Evolutionary conservation across 2,888 invertebrate genomes (phyloP).

Genomic region (Crematogaster levior): DNA sequence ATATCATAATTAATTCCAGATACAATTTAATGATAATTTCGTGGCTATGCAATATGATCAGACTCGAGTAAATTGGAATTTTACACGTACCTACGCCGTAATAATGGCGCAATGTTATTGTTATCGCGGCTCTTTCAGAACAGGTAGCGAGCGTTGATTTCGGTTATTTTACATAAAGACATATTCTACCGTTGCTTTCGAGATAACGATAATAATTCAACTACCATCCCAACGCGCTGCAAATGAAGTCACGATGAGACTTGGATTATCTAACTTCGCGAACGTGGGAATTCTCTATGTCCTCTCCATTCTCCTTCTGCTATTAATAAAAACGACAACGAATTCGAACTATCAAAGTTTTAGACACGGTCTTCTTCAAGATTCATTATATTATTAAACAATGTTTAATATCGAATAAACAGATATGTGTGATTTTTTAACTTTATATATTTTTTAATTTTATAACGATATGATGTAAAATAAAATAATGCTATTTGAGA

Average conservation of each 20-base stretch:
- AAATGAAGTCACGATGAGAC: constrained; percentile 32
- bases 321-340: constrained; percentile 23
- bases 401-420: not conserved
- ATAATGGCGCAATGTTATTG: not conserved
- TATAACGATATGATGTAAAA: not conserved
- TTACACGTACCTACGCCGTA: not conserved
- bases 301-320: not conserved
- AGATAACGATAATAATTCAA: constrained; percentile 43
- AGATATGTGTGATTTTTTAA: not conserved
- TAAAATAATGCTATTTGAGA: not conserved
- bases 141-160: constrained; percentile 7
- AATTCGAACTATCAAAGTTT: not conserved
- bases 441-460: not conserved
- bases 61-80: constrained; percentile 1
- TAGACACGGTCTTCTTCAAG: not conserved
- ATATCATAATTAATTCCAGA: constrained; percentile 2
- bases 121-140: constrained; percentile 9
- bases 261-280: constrained; percentile 30
- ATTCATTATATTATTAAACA: not conserved
- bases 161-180: constrained; percentile 1
- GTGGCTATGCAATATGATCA: not conserved
- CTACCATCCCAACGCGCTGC: constrained; percentile 3
- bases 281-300: constrained; percentile 3
- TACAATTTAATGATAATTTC: constrained; percentile 7
- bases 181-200: constrained; percentile 12